Percentiles rank a stretch among this genome's conserved stretches.
Conservation (phyloP, 2,113 vertebrate species). For the Cromileptes altivelis region DNA sequence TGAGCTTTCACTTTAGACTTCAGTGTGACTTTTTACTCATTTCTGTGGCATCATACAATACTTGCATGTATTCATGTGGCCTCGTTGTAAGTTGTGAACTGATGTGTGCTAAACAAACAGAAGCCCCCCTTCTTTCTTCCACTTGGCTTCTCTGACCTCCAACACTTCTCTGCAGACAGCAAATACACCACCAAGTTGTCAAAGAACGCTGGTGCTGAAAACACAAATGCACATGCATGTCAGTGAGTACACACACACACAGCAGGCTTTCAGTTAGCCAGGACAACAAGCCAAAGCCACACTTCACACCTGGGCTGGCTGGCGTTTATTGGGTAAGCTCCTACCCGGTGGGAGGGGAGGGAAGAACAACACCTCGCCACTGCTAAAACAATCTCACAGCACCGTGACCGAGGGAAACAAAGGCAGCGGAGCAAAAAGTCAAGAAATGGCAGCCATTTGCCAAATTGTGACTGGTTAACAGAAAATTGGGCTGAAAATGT, state of each 20-base stretch:
- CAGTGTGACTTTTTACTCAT: neutral
- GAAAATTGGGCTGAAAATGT: conserved; percentile 21
- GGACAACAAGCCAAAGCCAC: conserved; percentile 75
- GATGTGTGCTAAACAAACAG: conserved; percentile 21
- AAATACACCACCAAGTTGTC: conserved; percentile 59
- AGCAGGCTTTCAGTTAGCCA: conserved; percentile 66
- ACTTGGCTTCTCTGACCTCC: conserved; percentile 54
- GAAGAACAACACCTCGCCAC: conserved; percentile 72
- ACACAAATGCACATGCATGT: conserved; percentile 40
- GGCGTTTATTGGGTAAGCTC: conserved; percentile 75
- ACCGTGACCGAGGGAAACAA: conserved; percentile 61
- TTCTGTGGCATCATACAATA: neutral
- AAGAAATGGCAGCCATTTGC: conserved; percentile 46
- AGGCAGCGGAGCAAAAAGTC: conserved; percentile 49
- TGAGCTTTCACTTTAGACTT: conserved; percentile 7
- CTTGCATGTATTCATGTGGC: conserved; percentile 13
- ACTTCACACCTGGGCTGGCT: conserved; percentile 80
- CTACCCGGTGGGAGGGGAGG: conserved; percentile 58
- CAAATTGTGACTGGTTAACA: conserved; percentile 46
- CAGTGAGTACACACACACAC: conserved; percentile 52
- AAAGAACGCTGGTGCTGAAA: conserved; percentile 43
- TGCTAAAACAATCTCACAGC: conserved; percentile 72
- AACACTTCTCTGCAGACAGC: conserved; percentile 52
- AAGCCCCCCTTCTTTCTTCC: conserved; percentile 1
- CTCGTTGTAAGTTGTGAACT: neutral